phyloP scores from a whole-genome alignment of 1,140 invertebrate species.

The Saxidomus purpurata region DNA sequence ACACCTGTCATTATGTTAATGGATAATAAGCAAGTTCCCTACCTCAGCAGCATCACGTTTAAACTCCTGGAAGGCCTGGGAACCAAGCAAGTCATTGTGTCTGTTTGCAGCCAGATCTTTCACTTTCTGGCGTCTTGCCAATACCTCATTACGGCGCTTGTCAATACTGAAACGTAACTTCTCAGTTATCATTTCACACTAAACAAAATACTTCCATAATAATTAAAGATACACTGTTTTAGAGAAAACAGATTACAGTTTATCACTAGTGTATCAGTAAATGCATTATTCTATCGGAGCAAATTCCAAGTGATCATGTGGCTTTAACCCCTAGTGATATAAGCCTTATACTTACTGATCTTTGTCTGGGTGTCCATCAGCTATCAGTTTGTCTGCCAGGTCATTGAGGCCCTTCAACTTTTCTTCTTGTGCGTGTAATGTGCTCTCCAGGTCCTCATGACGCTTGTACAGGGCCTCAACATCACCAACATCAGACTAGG shows the following conservation, averaged over 20 bases:
- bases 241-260: neutral
- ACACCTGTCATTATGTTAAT: too few relatives aligned
- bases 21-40: too few relatives aligned
- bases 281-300: neutral
- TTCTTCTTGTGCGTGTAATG: conserved; percentile 97
- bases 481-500: conserved; percentile 95
- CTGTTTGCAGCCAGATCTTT: conserved; percentile 99
- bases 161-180: conserved; percentile 91
- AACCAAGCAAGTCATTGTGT: conserved; percentile 96
- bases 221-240: neutral
- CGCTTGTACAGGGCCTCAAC: conserved; percentile 97
- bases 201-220: too few relatives aligned
- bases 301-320: too few relatives aligned
- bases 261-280: neutral
- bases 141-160: conserved; percentile 95
- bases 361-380: conserved; percentile 94
- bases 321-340: too few relatives aligned
- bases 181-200: too few relatives aligned
- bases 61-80: conserved; percentile 99
- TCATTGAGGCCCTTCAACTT: conserved; percentile 94
- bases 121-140: conserved; percentile 94
- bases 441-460: conserved; percentile 98
- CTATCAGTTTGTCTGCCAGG: conserved; percentile 94
- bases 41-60: conserved; percentile 99
- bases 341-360: conserved; percentile 92